Evolutionary conservation across 2,113 vertebrate species (phyloP), one percentile per base, ranked within the genome.

Genomic region (Nibea coibor): DNA sequence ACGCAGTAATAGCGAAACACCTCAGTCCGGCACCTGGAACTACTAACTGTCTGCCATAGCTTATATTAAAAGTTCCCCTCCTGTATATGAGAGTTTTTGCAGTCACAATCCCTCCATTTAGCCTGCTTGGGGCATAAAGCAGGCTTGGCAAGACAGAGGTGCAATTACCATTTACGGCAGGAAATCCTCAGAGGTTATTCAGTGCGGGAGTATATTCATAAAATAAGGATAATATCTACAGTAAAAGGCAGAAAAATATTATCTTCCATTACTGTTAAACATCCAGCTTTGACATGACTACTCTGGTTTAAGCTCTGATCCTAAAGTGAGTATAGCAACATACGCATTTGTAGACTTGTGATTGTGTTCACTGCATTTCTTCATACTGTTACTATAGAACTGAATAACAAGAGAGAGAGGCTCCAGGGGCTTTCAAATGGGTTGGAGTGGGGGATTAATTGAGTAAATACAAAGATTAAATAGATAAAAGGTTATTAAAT

Each of bases 131-230:
- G 54, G 70, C 65, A 68, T 45, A n/a, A 50, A 22, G 64, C 64
- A 58, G 58, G 28, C 59, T 84, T 84, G 82, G 80, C 84, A 82
- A n/a, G 31, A 85, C 54, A 73, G 54, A 67, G 17, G 42, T 67
- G 63, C 72, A 88, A 76, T 85, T 84, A 81, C 66, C 35, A 78
- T 87, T 86, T 81, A 84, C 62, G 75, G 61, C 35, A 58, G 28
- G 62, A 85, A 72, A 66, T 72, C 59, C 56, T 85, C 54, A 9
- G 69, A 72, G 73, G 58, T 83, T 86, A 65, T 57, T 72, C 35
- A 42, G 77, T 69, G 64, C 70, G 75, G 43, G 31, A 69, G 22
- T 61, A 66, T 31, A 59, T 62, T 70, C n/a, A 77, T 75, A 74
- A 79, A 81, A 56, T 6, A 67, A 47, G 17, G 35, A 63, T 67